A percentile compares a stretch with the other conserved stretches of the same genome.
Evolutionary conservation across 2,797 vertebrate species (phyloP).

Genomic region (Anabas testudineus): DNA sequence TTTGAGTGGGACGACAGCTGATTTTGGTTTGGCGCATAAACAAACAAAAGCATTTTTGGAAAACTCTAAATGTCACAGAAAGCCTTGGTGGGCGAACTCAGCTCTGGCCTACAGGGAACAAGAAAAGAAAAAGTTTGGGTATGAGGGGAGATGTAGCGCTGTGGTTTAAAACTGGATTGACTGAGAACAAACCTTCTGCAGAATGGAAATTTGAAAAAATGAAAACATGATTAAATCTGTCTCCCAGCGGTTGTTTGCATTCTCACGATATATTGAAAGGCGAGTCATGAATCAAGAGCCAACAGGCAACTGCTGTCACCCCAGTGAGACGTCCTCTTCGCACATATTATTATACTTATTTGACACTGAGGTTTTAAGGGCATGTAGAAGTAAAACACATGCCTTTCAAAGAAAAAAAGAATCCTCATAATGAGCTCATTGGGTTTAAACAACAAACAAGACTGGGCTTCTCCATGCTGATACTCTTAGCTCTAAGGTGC

Average conservation of each 20-base stretch:
- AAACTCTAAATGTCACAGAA: constrained; percentile 54
- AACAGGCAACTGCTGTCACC: constrained; percentile 40
- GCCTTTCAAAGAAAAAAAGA: constrained; percentile 2
- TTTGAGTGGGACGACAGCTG: constrained; percentile 45
- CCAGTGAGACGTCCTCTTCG: constrained; percentile 21
- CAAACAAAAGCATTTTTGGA: constrained; percentile 60
- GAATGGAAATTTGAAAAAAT: constrained; percentile 61
- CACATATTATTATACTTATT: background rate
- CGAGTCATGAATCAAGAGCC: constrained; percentile 46
- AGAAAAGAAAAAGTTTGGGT: background rate
- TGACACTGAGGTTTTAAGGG: constrained; percentile 34
- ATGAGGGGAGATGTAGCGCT: constrained; percentile 38
- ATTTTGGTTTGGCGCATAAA: constrained; percentile 56
- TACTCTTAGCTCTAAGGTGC: background rate
- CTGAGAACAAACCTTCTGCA: constrained; percentile 58
- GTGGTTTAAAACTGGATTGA: constrained; percentile 43
- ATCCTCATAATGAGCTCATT: constrained; percentile 9
- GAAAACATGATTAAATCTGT: constrained; percentile 71
- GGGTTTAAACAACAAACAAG: constrained; percentile 31
- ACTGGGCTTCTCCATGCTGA: constrained; percentile 11
- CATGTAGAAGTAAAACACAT: constrained; percentile 7
- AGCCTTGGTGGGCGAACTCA: constrained; percentile 42
- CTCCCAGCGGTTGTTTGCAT: constrained; percentile 52
- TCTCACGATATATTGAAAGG: constrained; percentile 69
- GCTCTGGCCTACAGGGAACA: constrained; percentile 3